Evolutionary conservation across 2,797 vertebrate species (phyloP).

Genomic region (Sciurus carolinensis): DNA sequence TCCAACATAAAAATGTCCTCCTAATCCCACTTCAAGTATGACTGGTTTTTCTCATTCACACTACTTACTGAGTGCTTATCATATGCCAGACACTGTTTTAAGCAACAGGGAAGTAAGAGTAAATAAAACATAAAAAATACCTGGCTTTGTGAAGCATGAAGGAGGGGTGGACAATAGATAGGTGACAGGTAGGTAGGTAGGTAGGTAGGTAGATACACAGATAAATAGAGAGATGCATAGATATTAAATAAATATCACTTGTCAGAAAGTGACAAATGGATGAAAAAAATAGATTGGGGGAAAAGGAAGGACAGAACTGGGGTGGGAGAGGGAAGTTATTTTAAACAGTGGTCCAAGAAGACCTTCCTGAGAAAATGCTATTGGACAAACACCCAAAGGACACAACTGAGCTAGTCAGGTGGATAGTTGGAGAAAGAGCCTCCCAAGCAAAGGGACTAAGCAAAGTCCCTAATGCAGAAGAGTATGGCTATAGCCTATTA

Average conservation of each 20-base stretch:
- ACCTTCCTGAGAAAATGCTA: background rate
- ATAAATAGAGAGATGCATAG: background rate
- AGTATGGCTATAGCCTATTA: background rate
- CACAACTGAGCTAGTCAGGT: background rate
- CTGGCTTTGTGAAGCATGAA: background rate
- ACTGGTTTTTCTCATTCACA: background rate
- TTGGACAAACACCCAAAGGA: background rate
- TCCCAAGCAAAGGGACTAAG: background rate
- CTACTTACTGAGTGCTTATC: background rate
- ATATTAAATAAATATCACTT: background rate
- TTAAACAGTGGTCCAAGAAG: background rate
- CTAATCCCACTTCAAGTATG: background rate
- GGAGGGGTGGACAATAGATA: background rate
- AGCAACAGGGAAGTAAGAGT: background rate
- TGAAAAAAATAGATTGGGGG: background rate
- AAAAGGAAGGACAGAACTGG: background rate
- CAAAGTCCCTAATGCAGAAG: background rate
- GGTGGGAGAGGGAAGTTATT: background rate
- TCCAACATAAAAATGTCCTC: slow-evolving; percentile 20
- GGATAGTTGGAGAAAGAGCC: background rate
- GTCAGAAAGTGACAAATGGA: background rate
- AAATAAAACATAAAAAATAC: slow-evolving; percentile 27
- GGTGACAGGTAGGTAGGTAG: background rate
- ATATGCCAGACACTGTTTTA: background rate
- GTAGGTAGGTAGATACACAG: background rate